Evolutionary conservation across 1,140 invertebrate species (phyloP), one percentile per base, ranked within the genome.

Genomic region (Bombus vancouverensis): DNA sequence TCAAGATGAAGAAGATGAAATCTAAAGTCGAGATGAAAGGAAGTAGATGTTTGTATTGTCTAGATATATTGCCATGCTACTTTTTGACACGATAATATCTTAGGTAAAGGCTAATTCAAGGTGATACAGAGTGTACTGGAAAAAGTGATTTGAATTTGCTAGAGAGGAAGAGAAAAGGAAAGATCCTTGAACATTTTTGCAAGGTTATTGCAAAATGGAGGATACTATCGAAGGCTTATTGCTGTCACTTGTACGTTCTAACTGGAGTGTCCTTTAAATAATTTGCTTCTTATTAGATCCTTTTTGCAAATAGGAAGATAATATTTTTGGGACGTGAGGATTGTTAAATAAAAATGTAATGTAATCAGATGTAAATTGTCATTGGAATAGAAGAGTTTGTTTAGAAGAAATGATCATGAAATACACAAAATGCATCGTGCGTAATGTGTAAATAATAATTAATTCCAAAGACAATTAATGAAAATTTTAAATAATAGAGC

Each of bases 141-240:
- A 73, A 73, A 44, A 75, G 75, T 22, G 37, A 78, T 42, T 22
- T 22, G 10, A 65, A 62, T 65, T 78, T 53, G 5, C 0, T 28
- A n/a, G 37, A 65, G 57, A n/a, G 37, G 25, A 44, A 62, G n/a
- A 62, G 47, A 71, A 32, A 47, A 75, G 37, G 44, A 82, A 34
- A 44, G 28, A 68, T 42, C 44, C 59, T 68, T 66, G 73, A 57
- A 53, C 59, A 53, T n/a, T 39, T 42, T 66, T 53, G 12, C 42
- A 68, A 79, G 42, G 42, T 47, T 68, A 34, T 68, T 79, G 39
- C 59, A 32, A 66, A 47, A n/a, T n/a, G 37, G 15, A 77, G 74
- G 34, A 39, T 76, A 76, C n/a, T 28, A 13, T 78, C 10, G 59
- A 65, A 42, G n/a, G 71, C 42, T 65, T 18, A 44, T 44, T 78